Evolutionary conservation across 2,113 vertebrate genomes (phyloP).

Genomic region (Lophochroa leadbeateri): DNA sequence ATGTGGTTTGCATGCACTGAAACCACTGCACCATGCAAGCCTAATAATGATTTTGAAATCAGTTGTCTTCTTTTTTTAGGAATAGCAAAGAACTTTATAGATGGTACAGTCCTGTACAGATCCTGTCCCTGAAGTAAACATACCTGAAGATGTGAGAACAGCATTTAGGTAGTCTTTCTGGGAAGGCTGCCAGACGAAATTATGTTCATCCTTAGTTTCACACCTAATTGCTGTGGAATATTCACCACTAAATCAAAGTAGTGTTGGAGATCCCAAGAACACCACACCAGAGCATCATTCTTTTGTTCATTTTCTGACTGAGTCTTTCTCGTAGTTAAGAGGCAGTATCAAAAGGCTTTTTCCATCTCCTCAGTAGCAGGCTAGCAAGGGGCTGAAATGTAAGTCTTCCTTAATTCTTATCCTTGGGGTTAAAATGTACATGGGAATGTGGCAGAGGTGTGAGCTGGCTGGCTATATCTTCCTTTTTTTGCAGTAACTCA

Average conservation of each 20-base stretch:
- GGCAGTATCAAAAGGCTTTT: background rate
- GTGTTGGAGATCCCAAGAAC: background rate
- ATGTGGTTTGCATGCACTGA: background rate
- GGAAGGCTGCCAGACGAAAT: background rate
- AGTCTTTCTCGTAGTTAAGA: background rate
- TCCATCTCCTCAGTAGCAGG: background rate
- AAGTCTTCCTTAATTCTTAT: background rate
- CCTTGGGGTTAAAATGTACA: background rate
- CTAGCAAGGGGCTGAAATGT: background rate
- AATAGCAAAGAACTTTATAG: background rate
- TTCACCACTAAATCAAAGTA: background rate
- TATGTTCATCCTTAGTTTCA: background rate
- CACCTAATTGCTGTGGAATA: background rate
- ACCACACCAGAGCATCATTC: background rate
- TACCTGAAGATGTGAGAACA: background rate
- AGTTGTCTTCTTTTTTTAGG: background rate
- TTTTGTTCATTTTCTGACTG: background rate
- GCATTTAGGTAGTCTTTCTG: background rate
- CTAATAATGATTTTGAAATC: conserved; percentile 17
- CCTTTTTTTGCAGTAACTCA: background rate
- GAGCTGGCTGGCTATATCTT: background rate
- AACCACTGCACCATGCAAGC: background rate
- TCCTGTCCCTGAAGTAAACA: background rate
- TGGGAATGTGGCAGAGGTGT: background rate
- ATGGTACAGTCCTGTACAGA: background rate